Percentiles rank a stretch among this genome's conserved stretches.
Evolutionary conservation across 1,140 invertebrate species (phyloP).

Genomic region (Drosophila eugracilis): DNA sequence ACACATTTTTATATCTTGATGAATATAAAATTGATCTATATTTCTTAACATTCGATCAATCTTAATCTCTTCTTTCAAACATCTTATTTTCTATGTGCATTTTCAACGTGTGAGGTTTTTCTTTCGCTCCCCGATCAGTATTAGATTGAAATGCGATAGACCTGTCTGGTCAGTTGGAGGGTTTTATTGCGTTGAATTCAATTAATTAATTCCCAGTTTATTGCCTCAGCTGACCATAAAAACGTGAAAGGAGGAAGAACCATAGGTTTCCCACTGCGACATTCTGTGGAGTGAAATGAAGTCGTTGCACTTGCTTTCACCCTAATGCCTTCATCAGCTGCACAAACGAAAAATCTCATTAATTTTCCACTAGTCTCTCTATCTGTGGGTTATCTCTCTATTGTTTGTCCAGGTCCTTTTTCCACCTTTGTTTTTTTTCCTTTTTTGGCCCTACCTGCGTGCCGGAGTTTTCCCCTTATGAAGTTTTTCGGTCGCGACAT

Average conservation of each 20-base stretch:
- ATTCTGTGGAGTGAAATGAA: conserved; percentile 54
- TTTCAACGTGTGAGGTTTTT: conserved; percentile 40
- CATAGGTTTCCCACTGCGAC: conserved; percentile 51
- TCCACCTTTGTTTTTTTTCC: conserved; percentile 12
- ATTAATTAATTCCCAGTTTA: conserved; percentile 58
- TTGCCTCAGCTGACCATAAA: conserved; percentile 38
- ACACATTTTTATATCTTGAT: too few relatives aligned
- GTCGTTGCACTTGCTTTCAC: conserved; percentile 49
- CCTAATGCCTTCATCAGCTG: conserved; percentile 76
- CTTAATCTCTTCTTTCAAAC: background rate
- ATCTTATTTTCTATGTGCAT: background rate
- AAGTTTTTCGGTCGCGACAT: conserved; percentile 31
- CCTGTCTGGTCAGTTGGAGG: conserved; percentile 8
- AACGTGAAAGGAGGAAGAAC: conserved; percentile 14
- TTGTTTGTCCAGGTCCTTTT: conserved; percentile 40
- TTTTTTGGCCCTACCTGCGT: conserved; percentile 42
- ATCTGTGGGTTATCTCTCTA: conserved; percentile 38
- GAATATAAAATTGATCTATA: background rate
- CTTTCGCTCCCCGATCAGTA: background rate
- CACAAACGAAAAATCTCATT: conserved; percentile 63
- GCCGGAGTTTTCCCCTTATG: conserved; percentile 27
- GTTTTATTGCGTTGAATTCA: conserved; percentile 34
- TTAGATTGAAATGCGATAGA: conserved; percentile 27
- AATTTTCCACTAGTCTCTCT: conserved; percentile 45
- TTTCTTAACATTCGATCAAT: background rate